These are phyloP conservation scores for Manis javanica DNA, from an alignment of 2,797 vertebrate genomes.

Conservation along the genomic window DNA sequence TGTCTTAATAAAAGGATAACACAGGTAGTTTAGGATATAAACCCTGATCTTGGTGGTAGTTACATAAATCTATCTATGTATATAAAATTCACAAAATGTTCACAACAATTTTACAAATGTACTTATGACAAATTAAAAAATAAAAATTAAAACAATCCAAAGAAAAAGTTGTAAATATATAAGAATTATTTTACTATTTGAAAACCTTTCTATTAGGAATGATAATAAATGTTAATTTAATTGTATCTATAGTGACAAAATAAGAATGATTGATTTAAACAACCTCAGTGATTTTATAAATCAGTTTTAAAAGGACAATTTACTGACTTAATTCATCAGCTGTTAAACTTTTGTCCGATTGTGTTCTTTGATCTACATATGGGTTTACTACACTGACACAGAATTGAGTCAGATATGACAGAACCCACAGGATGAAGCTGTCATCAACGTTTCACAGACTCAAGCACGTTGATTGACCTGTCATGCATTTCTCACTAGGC, in stretches of 20 bases:
- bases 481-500: neutral
- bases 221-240: neutral
- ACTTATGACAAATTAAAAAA: neutral
- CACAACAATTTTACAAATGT: neutral
- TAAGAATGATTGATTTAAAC: neutral
- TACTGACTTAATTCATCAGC: neutral
- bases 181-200: neutral
- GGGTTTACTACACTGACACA: neutral
- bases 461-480: neutral
- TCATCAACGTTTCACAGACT: neutral
- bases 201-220: neutral
- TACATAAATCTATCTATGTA: neutral
- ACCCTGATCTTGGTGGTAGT: neutral
- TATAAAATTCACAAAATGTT: neutral
- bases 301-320: neutral
- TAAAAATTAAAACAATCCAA: neutral
- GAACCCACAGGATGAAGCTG: neutral
- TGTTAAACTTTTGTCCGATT: neutral
- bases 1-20: neutral
- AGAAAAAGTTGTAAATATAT: neutral
- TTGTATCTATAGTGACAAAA: neutral
- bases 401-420: neutral
- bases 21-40: neutral
- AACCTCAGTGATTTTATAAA: neutral
- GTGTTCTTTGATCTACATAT: neutral